These are phyloP conservation scores for Peromyscus aztecus DNA, from an alignment of 2,797 vertebrate species.

Conservation along the genomic window DNA sequence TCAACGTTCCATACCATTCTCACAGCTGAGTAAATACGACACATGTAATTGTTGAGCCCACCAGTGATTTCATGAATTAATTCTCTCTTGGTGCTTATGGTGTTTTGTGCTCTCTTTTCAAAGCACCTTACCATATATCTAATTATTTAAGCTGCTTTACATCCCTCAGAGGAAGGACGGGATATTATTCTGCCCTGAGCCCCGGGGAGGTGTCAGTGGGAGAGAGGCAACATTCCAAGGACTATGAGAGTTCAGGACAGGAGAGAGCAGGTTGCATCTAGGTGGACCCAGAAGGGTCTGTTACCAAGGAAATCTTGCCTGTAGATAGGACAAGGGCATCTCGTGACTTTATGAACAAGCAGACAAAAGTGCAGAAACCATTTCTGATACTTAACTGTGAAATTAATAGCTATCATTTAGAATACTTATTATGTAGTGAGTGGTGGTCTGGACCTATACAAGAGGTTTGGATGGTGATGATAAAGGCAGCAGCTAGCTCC, in stretches of 20 bases:
- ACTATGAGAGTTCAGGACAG: background rate
- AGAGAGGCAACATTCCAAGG: slow-evolving; percentile 21
- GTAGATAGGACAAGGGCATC: background rate
- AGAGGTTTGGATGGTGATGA: background rate
- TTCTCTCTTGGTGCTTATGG: slow-evolving; percentile 73
- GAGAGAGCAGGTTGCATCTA: slow-evolving; percentile 2
- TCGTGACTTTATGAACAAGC: background rate
- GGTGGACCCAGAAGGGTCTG: slow-evolving; percentile 7
- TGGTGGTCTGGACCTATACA: background rate
- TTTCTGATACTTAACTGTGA: background rate
- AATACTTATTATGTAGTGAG: background rate
- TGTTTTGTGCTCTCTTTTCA: slow-evolving; percentile 74
- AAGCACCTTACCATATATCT: slow-evolving; percentile 70
- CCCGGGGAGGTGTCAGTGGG: background rate
- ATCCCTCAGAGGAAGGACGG: slow-evolving; percentile 65
- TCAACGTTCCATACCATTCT: slow-evolving; percentile 66
- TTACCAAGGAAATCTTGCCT: slow-evolving; percentile 40
- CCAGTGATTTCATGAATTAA: slow-evolving; percentile 82
- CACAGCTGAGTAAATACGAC: slow-evolving; percentile 85
- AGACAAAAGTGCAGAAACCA: background rate
- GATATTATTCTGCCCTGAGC: slow-evolving; percentile 69
- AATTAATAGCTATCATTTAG: background rate
- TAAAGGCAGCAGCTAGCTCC: background rate
- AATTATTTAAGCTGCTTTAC: slow-evolving; percentile 81
- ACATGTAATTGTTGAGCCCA: slow-evolving; percentile 78